A percentile compares a stretch with the other conserved stretches of the same genome.
Evolutionary conservation across 2,888 invertebrate genomes (phyloP).

Genomic region (Tetramorium bicarinatum): DNA sequence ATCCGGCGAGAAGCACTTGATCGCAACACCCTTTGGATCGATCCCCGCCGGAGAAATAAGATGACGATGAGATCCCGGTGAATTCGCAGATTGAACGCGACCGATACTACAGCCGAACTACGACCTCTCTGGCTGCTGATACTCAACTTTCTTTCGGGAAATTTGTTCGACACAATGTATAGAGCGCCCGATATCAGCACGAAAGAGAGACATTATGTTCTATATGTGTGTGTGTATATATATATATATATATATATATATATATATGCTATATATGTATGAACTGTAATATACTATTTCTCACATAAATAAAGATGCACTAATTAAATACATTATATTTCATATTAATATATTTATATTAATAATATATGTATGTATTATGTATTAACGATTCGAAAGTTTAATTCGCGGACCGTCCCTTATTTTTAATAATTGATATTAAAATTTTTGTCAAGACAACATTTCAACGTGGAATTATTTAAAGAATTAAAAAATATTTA

Average conservation of each 20-base stretch:
- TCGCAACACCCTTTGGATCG: constrained; percentile 33
- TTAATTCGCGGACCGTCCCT: neutral
- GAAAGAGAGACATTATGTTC: neutral
- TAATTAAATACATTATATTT: neutral
- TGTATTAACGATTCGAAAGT: neutral
- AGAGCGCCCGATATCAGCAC: neutral
- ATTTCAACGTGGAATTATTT: neutral
- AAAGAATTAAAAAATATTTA: neutral
- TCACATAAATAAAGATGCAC: no score
- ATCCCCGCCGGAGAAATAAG: constrained; percentile 30
- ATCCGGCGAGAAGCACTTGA: neutral
- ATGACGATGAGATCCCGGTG: constrained; percentile 34
- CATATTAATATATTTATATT: constrained; percentile 10
- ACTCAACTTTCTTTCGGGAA: constrained; percentile 34
- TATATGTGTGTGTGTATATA: neutral
- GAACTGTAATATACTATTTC: no score
- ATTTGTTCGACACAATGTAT: neutral
- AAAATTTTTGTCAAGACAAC: neutral
- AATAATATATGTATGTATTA: neutral
- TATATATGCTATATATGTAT: neutral
- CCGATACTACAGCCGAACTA: constrained; percentile 10
- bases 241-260: neutral
- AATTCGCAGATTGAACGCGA: constrained; percentile 35
- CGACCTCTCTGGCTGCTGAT: neutral
- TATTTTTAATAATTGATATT: constrained; percentile 3